Conservation (phyloP, 2,888 invertebrate species). For the Apamea monoglypha region DNA sequence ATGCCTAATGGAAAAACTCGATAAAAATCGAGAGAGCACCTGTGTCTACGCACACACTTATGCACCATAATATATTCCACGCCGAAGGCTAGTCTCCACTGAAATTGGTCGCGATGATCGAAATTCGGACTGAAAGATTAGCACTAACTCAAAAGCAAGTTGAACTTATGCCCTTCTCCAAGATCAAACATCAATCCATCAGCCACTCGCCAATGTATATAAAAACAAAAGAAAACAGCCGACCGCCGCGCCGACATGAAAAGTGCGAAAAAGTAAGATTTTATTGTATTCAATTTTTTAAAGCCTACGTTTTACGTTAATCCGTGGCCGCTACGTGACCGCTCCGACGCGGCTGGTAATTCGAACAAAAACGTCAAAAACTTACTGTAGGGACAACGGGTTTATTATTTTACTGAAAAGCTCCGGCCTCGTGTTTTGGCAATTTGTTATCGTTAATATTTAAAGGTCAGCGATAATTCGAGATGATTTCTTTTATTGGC, state of each 20-base stretch:
- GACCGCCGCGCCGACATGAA: slow-evolving; percentile 38
- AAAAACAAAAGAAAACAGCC: slow-evolving; percentile 38
- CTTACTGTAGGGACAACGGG: slow-evolving; percentile 25
- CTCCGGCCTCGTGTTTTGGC: slow-evolving; percentile 24
- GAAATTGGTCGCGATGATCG: neutral
- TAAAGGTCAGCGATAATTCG: slow-evolving; percentile 12
- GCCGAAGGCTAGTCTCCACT: neutral
- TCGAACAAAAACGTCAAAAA: slow-evolving; percentile 48
- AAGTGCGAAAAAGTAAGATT: slow-evolving; percentile 53
- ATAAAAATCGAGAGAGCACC: neutral
- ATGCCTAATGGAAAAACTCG: neutral
- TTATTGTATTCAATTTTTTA: slow-evolving; percentile 59
- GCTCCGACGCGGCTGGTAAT: slow-evolving; percentile 46
- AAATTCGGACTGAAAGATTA: neutral
- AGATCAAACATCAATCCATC: slow-evolving; percentile 34
- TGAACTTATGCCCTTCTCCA: neutral
- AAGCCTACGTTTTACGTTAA: slow-evolving; percentile 54
- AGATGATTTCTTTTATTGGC: neutral
- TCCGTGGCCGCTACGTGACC: slow-evolving; percentile 56
- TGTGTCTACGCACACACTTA: neutral
- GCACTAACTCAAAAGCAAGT: neutral
- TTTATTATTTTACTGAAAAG: slow-evolving; percentile 32
- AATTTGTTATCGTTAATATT: slow-evolving; percentile 15
- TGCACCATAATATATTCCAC: neutral
- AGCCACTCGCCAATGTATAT: slow-evolving; percentile 7